phyloP scores from a whole-genome alignment of 2,113 vertebrate genomes.

The western clawed frog (Xenopus tropicalis) region DNA sequence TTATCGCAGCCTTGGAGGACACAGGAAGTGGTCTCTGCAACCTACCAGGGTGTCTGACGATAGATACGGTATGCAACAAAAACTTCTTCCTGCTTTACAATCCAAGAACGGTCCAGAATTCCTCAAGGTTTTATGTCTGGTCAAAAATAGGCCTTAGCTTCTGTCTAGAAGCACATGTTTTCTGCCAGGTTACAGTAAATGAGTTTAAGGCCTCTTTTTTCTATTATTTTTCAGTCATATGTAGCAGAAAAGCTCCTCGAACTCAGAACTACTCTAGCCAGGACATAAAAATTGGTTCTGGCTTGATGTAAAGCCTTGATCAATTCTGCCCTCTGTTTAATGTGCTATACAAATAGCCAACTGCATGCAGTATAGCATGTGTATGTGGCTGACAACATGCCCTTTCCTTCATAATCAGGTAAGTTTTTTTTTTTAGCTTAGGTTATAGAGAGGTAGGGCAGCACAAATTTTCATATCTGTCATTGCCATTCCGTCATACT shows the following conservation, averaged over 20 bases:
- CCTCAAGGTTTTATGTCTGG: slow-evolving; percentile 27
- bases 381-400: slow-evolving; percentile 39
- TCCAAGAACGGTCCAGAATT: slow-evolving; percentile 30
- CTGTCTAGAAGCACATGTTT: neutral
- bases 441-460: slow-evolving; percentile 32
- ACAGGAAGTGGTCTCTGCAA: slow-evolving; percentile 75
- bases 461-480: slow-evolving; percentile 19
- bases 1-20: slow-evolving; percentile 81
- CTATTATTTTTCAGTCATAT: neutral
- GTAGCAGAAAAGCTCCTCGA: neutral
- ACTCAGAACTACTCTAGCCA: neutral
- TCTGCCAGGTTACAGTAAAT: no score
- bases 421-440: slow-evolving; percentile 45
- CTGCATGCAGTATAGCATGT: slow-evolving; percentile 55
- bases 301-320: slow-evolving; percentile 10
- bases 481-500: slow-evolving; percentile 41
- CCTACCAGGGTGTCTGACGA: slow-evolving; percentile 73
- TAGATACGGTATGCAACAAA: slow-evolving; percentile 75
- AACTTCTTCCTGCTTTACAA: slow-evolving; percentile 51
- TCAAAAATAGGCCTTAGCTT: neutral
- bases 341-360: slow-evolving; percentile 45
- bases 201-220: neutral
- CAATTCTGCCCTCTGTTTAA: slow-evolving; percentile 49
- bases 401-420: slow-evolving; percentile 44
- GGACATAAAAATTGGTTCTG: neutral